phyloP scores from a whole-genome alignment of 2,888 invertebrate species.

The Stenotaenia linearis region DNA sequence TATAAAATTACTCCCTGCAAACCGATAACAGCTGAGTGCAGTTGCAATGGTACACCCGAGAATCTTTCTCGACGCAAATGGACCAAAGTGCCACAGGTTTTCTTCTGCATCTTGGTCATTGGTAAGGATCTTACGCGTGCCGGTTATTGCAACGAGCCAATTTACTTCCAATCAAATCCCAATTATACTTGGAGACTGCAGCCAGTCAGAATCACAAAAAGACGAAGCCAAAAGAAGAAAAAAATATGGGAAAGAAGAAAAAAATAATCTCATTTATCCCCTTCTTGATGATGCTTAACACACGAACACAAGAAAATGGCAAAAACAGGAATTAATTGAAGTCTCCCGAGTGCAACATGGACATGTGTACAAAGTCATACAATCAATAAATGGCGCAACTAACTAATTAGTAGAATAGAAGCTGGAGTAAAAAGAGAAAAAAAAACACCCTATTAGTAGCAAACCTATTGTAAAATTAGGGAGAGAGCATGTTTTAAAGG shows the following conservation, averaged over 20 bases:
- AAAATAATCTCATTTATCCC: neutral
- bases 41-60: slow-evolving; percentile 15
- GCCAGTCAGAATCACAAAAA: neutral
- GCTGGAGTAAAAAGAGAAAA: neutral
- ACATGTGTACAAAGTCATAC: neutral
- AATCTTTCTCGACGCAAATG: slow-evolving; percentile 6
- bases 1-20: slow-evolving; percentile 11
- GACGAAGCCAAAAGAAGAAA: neutral
- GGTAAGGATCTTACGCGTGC: neutral
- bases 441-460: neutral
- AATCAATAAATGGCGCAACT: neutral
- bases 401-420: neutral
- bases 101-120: neutral
- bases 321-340: slow-evolving; percentile 14
- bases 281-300: neutral
- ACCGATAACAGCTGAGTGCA: slow-evolving; percentile 19
- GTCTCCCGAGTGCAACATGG: neutral
- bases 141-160: slow-evolving; percentile 30
- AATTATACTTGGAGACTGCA: neutral
- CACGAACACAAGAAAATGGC: neutral
- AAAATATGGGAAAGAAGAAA: neutral
- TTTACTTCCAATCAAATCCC: slow-evolving; percentile 29
- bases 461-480: neutral
- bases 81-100: slow-evolving; percentile 5
- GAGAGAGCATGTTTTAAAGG: neutral